Percentiles rank a stretch among this genome's conserved stretches.
phyloP scores from a whole-genome alignment of 64 coral and sea anemone genomes.

The Montipora capricornis region DNA sequence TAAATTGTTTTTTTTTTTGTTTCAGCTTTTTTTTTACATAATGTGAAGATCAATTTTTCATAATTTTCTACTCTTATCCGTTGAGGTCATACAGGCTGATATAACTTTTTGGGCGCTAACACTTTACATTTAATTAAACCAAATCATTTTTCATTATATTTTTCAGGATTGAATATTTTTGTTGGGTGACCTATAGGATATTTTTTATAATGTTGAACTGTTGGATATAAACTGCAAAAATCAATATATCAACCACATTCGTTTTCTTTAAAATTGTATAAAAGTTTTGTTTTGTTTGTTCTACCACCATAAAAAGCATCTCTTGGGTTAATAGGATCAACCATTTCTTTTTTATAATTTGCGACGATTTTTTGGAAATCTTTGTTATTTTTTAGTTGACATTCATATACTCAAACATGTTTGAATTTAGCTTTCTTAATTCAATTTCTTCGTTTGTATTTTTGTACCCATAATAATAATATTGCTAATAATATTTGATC shows the following conservation, averaged over 20 bases:
- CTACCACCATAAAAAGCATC: too few species aligned
- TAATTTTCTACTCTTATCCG: too few species aligned
- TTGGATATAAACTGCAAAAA: neutral
- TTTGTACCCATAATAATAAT: neutral
- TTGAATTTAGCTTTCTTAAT: neutral
- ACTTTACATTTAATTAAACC: neutral
- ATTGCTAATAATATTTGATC: too few species aligned
- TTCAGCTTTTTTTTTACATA: too few species aligned
- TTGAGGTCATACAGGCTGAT: too few species aligned
- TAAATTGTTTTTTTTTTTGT: neutral
- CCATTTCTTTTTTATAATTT: neutral
- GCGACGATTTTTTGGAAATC: neutral
- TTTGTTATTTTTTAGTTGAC: neutral
- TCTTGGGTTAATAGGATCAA: neutral
- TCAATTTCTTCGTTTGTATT: neutral
- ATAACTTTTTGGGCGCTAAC: too few species aligned
- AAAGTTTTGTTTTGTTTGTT: too few species aligned
- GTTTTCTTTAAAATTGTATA: neutral
- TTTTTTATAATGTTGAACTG: neutral
- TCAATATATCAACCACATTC: too few species aligned
- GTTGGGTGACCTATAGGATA: too few species aligned
- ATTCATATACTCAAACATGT: neutral
- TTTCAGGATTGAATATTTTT: neutral
- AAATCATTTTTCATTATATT: neutral
- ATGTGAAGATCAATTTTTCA: too few species aligned